Evolutionary conservation across 1,140 invertebrate genomes (phyloP), one percentile per base, ranked within the genome.

Genomic region (Amyelois transitella): DNA sequence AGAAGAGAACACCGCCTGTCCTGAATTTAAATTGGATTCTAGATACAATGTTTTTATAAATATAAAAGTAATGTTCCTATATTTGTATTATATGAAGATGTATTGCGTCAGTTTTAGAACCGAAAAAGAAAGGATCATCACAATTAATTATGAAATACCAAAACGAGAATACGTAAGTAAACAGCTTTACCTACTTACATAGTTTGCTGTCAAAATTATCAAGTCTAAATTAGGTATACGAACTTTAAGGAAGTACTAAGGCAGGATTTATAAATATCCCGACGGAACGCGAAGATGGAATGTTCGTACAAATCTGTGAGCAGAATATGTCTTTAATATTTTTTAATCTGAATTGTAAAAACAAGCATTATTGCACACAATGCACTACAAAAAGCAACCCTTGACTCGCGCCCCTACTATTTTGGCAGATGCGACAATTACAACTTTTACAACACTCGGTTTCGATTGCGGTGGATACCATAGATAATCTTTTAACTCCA

Each of bases 361-460:
- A 38, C 17, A 38, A 38, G 17, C 12, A 14, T 38, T 12, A 38
- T 14, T 38, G 47, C 32, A 38, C 32, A 38, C 32, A 38, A 38
- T 38, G 32, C 32, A 58, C 55, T 55, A 55, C 55, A 53, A 50
- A 20, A 20, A 21, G 24, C 38, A 66, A 70, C 74, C 72, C 77
- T 80, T 78, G 65, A 73, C 60, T 71, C 53, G 18, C 55, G 20
- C 64, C 66, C 62, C 57, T 53, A 50, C 43, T 79, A 71, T 77
- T 77, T 81, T 79, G 78, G 69, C 82, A 86, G 80, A 83, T 86
- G 82, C 69, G 69, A 77, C 77, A 72, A 81, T 80, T 74, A 78
- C 71, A 80, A 14, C 32, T 14, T 38, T 4, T 14, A 79, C 71
- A 76, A 70, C 74, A 75, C 68, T 68, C 58, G 66, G 76, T 81